phyloP scores from a whole-genome alignment of 2,797 vertebrate species.

The Astyanax mexicanus region DNA sequence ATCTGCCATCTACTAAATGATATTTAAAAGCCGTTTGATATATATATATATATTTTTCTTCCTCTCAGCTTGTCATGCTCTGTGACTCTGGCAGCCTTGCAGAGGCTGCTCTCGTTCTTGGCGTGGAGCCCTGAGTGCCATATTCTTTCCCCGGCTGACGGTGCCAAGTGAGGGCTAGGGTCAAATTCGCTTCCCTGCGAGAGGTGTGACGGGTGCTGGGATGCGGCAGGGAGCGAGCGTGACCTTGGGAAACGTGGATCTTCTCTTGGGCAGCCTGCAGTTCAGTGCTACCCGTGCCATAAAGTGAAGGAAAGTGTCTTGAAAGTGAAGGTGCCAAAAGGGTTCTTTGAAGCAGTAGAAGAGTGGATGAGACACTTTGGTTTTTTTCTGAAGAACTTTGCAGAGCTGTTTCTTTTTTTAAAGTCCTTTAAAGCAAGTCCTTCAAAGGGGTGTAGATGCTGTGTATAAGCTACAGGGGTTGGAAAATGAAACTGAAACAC shows the following conservation, averaged over 20 bases:
- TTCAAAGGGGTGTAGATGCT: too few relatives aligned
- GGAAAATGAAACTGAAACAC: too few relatives aligned
- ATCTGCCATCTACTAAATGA: constrained; percentile 78
- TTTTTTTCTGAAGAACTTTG: too few relatives aligned
- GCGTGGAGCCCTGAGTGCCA: constrained; percentile 70
- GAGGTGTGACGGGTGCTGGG: constrained; percentile 54
- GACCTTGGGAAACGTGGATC: constrained; percentile 61
- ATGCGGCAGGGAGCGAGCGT: constrained; percentile 48
- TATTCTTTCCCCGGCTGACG: constrained; percentile 61
- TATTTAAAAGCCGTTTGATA: constrained; percentile 79
- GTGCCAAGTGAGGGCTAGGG: constrained; percentile 74
- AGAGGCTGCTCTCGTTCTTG: constrained; percentile 73
- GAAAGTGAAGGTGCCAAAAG: background rate
- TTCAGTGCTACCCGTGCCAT: background rate
- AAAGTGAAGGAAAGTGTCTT: constrained; percentile 10
- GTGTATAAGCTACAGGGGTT: too few relatives aligned
- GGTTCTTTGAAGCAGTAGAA: background rate
- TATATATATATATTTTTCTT: too few relatives aligned
- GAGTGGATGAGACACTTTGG: background rate
- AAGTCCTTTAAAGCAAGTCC: too few relatives aligned
- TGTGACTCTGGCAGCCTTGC: constrained; percentile 70
- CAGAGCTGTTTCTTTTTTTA: too few relatives aligned
- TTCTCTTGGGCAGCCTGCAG: constrained; percentile 2
- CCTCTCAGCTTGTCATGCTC: constrained; percentile 60
- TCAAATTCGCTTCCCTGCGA: constrained; percentile 54